Evolutionary conservation across 2,888 invertebrate species (phyloP).

Genomic region (Prosopocoilus inquinatus): DNA sequence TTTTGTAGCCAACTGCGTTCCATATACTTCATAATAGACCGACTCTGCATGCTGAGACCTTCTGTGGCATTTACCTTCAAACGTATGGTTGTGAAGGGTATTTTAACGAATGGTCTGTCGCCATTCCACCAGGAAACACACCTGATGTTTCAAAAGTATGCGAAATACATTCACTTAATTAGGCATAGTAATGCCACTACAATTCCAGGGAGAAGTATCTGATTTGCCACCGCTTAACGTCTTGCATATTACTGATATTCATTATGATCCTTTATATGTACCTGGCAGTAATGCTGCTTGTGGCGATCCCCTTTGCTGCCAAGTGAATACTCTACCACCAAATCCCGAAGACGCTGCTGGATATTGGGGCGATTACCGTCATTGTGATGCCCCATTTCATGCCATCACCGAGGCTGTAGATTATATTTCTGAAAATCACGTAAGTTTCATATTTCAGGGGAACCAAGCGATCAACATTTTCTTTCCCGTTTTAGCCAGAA

Average conservation of each 20-base stretch:
- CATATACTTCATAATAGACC: slow-evolving; percentile 59
- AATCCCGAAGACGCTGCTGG: slow-evolving; percentile 56
- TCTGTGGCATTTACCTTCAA: slow-evolving; percentile 60
- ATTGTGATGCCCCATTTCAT: slow-evolving; percentile 72
- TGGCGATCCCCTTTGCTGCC: slow-evolving; percentile 73
- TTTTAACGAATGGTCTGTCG: slow-evolving; percentile 36
- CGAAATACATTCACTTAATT: neutral
- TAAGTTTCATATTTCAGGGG: slow-evolving; percentile 3
- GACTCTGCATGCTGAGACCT: slow-evolving; percentile 53
- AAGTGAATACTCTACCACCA: slow-evolving; percentile 50
- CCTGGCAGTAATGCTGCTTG: slow-evolving; percentile 66
- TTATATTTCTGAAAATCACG: slow-evolving; percentile 16
- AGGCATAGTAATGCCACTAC: neutral
- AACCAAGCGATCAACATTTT: neutral
- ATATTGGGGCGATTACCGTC: slow-evolving; percentile 74
- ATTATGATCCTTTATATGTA: slow-evolving; percentile 71
- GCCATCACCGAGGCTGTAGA: slow-evolving; percentile 60
- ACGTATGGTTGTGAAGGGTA: slow-evolving; percentile 38
- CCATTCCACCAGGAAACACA: slow-evolving; percentile 24
- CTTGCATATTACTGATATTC: slow-evolving; percentile 72
- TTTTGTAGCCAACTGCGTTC: slow-evolving; percentile 58
- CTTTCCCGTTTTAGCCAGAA: slow-evolving; percentile 12
- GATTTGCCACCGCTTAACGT: slow-evolving; percentile 38
- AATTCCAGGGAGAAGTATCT: slow-evolving; percentile 16
- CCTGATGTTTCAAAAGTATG: slow-evolving; percentile 53